Evolutionary conservation across 2,113 vertebrate species (phyloP).

Genomic region (Thunnus thynnus): DNA sequence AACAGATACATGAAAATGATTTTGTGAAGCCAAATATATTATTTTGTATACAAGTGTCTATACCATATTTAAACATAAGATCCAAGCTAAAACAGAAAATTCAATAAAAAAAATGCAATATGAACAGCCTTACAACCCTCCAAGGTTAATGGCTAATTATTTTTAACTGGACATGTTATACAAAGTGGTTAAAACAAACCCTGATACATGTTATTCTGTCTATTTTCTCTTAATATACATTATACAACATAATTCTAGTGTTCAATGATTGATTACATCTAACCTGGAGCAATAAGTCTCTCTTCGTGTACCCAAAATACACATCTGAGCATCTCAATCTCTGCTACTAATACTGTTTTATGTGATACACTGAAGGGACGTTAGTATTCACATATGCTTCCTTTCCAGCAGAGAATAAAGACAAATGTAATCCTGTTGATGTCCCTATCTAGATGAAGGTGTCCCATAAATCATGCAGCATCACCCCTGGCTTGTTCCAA

Average conservation of each 20-base stretch:
- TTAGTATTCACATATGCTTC: constrained; percentile 27
- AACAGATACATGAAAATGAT: background rate
- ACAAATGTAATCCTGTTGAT: constrained; percentile 62
- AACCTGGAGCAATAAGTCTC: constrained; percentile 16
- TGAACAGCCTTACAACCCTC: background rate
- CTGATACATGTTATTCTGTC: background rate
- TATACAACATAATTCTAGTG: background rate
- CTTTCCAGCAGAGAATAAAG: constrained; percentile 58
- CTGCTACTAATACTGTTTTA: background rate
- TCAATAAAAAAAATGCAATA: background rate
- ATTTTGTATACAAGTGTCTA: background rate
- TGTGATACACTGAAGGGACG: background rate
- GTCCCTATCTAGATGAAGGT: constrained; percentile 62
- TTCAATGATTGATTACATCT: constrained; percentile 1
- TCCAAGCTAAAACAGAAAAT: background rate
- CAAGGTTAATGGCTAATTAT: background rate
- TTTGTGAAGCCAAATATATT: background rate
- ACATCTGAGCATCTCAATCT: constrained; percentile 13
- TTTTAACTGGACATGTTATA: constrained; percentile 1
- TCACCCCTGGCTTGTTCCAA: constrained; percentile 64
- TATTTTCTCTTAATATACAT: background rate
- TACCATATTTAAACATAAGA: background rate
- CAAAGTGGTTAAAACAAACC: constrained; percentile 4
- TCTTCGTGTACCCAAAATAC: background rate
- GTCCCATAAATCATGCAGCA: constrained; percentile 74